Conservation (phyloP, 2,113 vertebrate genomes). For the Pterocles gutturalis region DNA sequence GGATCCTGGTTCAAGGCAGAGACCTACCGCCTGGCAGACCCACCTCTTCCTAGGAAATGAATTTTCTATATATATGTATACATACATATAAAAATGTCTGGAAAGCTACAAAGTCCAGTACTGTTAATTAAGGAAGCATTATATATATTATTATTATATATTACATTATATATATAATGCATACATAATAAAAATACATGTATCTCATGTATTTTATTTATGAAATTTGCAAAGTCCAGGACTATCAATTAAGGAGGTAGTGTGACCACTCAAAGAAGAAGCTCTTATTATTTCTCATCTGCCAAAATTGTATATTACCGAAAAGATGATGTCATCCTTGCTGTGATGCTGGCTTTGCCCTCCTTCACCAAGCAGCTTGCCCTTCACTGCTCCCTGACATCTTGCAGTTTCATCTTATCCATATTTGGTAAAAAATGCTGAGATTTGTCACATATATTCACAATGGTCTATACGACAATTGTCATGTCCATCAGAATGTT, state of each 20-base stretch:
- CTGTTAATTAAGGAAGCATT: not conserved
- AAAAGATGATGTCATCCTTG: fast-evolving
- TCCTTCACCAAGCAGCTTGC: not conserved
- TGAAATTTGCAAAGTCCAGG: not conserved
- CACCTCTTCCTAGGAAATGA: not conserved
- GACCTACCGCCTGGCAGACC: not conserved
- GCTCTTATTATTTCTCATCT: not conserved
- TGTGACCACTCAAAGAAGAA: not conserved
- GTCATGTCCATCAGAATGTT: fast-evolving
- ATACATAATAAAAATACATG: too few species aligned
- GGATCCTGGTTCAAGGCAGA: not conserved
- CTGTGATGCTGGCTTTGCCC: not conserved
- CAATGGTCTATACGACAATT: not conserved
- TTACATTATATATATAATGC: not conserved
- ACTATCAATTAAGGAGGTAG: fast-evolving
- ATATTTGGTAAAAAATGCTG: not conserved
- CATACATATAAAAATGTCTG: not conserved
- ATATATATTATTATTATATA: not conserved
- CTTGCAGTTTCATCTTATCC: not conserved
- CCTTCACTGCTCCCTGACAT: too few species aligned
- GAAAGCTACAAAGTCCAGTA: not conserved
- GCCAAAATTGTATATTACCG: fast-evolving
- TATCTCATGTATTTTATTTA: too few species aligned
- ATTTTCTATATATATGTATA: not conserved
- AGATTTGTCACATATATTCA: not conserved